phyloP scores from a whole-genome alignment of 2,888 invertebrate species.

The Lithosia quadra region DNA sequence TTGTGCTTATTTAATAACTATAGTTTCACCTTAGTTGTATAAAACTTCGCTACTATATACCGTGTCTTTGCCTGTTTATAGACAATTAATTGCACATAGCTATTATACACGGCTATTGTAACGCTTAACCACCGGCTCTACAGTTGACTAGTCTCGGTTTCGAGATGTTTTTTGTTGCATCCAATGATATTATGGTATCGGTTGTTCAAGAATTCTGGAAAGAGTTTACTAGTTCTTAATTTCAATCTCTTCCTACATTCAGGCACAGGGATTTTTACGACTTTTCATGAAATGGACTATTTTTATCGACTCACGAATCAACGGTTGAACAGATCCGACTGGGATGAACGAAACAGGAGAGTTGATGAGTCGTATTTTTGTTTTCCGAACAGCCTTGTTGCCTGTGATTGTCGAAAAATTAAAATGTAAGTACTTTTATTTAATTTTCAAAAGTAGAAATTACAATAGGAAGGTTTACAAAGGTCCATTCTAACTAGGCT shows the following conservation, averaged over 20 bases:
- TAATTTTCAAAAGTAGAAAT: too few species aligned
- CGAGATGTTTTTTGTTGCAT: slow-evolving; percentile 13
- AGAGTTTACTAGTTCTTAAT: background rate
- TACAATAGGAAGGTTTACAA: too few species aligned
- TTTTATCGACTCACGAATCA: slow-evolving; percentile 56
- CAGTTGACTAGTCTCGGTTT: slow-evolving; percentile 1
- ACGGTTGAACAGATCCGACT: slow-evolving; percentile 45
- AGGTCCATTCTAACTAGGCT: too few species aligned
- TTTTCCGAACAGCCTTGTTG: slow-evolving; percentile 51
- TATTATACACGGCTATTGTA: slow-evolving; percentile 9
- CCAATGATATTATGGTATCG: background rate
- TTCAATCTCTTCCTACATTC: slow-evolving; percentile 60
- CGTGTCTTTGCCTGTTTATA: background rate
- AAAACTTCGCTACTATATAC: slow-evolving; percentile 4
- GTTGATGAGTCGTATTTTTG: slow-evolving; percentile 61
- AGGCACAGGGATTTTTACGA: slow-evolving; percentile 68
- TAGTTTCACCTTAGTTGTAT: background rate
- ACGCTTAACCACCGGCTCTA: slow-evolving; percentile 9
- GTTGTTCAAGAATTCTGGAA: background rate
- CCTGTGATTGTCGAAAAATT: slow-evolving; percentile 72
- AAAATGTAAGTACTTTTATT: too few species aligned
- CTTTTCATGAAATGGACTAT: slow-evolving; percentile 64
- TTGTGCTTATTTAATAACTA: background rate
- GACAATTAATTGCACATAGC: slow-evolving; percentile 7
- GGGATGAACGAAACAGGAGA: slow-evolving; percentile 53